phyloP scores from a whole-genome alignment of 1,140 invertebrate genomes.

The Amyelois transitella region DNA sequence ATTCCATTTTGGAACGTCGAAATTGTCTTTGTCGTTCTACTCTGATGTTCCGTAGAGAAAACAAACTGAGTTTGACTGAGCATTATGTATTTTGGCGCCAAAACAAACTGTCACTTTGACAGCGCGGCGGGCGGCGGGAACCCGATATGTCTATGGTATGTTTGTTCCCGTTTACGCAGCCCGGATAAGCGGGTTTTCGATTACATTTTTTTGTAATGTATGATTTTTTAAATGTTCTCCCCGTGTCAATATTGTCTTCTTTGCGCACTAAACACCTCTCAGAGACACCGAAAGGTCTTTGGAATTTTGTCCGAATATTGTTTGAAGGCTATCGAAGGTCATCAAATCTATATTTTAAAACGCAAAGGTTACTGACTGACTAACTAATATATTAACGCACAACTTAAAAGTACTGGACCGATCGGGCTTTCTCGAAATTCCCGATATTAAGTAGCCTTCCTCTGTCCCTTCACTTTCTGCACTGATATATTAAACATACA shows the following conservation, averaged over 20 bases:
- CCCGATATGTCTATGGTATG: constrained; percentile 61
- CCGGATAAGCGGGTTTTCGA: constrained; percentile 62
- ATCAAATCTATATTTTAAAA: too few species aligned
- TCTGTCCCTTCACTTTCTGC: too few species aligned
- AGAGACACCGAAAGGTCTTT: background rate
- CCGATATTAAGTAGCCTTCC: too few species aligned
- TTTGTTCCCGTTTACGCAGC: constrained; percentile 58
- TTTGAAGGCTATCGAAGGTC: too few species aligned
- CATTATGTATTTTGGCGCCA: constrained; percentile 73
- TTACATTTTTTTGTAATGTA: constrained; percentile 45
- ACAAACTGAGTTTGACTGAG: constrained; percentile 62
- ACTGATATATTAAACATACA: too few species aligned
- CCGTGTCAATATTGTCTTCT: background rate
- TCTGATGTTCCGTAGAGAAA: constrained; percentile 67
- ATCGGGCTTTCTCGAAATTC: too few species aligned
- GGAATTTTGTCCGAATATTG: background rate
- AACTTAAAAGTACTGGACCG: too few species aligned
- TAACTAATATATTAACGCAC: too few species aligned
- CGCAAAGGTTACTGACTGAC: too few species aligned
- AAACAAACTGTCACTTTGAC: constrained; percentile 68
- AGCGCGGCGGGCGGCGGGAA: constrained; percentile 68
- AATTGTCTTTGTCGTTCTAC: constrained; percentile 46
- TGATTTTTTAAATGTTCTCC: background rate
- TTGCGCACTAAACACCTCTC: background rate
- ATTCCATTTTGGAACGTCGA: constrained; percentile 28